Conservation (phyloP, 2,888 invertebrate species). For the Caradrina kadenii region DNA sequence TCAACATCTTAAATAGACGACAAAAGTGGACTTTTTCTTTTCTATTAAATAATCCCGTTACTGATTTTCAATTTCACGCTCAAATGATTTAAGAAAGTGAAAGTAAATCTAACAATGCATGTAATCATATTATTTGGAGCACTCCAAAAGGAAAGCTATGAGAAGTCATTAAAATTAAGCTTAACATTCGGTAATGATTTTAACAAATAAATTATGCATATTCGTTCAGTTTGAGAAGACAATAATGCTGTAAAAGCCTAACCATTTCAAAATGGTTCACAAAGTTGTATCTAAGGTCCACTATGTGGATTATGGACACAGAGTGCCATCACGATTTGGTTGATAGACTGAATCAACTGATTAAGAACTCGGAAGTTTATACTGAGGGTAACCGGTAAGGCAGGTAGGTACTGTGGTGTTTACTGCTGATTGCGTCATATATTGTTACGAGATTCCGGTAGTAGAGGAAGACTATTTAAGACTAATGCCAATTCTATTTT, state of each 20-base stretch:
- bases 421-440: too few species aligned
- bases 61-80: conserved; percentile 83
- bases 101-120: conserved; percentile 72
- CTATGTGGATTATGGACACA: not conserved
- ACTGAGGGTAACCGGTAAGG: not conserved
- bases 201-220: not conserved
- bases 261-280: not conserved
- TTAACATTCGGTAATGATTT: too few species aligned
- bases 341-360: not conserved
- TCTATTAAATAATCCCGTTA: conserved; percentile 68
- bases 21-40: conserved; percentile 65
- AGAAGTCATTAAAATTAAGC: too few species aligned
- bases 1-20: conserved; percentile 77
- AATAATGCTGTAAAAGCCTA: too few species aligned
- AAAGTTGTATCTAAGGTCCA: too few species aligned
- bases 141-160: conserved; percentile 26
- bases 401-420: too few species aligned
- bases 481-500: too few species aligned
- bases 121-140: conserved; percentile 48
- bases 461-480: not conserved
- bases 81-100: conserved; percentile 80
- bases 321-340: not conserved
- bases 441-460: not conserved
- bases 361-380: not conserved
- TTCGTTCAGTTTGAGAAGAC: not conserved